A percentile compares a stretch with the other conserved stretches of the same genome.
phyloP scores from a whole-genome alignment of 1,140 invertebrate species.

The Drosophila subpulchrella region DNA sequence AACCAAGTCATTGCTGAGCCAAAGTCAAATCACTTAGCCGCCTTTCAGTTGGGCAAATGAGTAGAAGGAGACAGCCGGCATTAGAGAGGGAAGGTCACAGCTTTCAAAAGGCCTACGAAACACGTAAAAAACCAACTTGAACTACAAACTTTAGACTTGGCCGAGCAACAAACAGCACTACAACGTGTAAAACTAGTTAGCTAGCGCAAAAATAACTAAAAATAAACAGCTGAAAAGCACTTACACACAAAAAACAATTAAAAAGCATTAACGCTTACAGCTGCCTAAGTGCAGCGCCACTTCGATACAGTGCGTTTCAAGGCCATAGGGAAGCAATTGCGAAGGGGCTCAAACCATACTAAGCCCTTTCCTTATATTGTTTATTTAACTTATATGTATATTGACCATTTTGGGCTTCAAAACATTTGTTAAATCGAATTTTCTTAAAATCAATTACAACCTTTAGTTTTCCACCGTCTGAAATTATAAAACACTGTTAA shows the following conservation, averaged over 20 bases:
- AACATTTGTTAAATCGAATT: no score
- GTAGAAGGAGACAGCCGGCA: constrained; percentile 5
- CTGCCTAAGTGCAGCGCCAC: constrained; percentile 70
- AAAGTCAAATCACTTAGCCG: constrained; percentile 74
- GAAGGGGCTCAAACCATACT: no score
- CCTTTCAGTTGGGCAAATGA: constrained; percentile 35
- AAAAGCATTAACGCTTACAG: constrained; percentile 79
- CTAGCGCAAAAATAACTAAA: constrained; percentile 49
- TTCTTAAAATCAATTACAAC: no score
- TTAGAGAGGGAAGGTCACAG: constrained; percentile 62
- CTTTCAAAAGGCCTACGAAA: constrained; percentile 73
- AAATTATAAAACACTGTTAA: no score
- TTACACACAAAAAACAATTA: constrained; percentile 55
- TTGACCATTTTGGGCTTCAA: no score
- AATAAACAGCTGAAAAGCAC: constrained; percentile 26
- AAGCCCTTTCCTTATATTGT: no score
- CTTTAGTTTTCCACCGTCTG: no score
- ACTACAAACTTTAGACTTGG: constrained; percentile 80
- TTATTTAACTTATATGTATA: no score
- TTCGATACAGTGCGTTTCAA: constrained; percentile 34
- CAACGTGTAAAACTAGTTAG: constrained; percentile 79
- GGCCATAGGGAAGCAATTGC: constrained; percentile 3
- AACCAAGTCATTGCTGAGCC: constrained; percentile 54
- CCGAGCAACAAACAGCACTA: constrained; percentile 50
- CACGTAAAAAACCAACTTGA: constrained; percentile 62